Conservation (phyloP, 2,113 vertebrate genomes). For the Sigmodon hispidus region DNA sequence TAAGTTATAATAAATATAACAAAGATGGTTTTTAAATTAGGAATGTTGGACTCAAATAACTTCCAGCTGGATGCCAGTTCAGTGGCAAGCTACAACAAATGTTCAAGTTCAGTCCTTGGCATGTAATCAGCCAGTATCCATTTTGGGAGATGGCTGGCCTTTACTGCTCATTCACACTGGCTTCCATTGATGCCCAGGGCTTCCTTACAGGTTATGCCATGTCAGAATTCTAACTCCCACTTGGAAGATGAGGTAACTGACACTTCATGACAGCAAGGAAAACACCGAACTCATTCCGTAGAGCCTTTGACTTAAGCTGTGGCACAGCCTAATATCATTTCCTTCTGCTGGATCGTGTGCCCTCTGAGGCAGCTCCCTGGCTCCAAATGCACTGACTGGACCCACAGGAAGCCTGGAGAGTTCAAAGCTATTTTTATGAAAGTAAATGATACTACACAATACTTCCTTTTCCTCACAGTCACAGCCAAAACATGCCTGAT, state of each 20-base stretch:
- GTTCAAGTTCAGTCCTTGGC: background rate
- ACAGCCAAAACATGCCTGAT: constrained; percentile 11
- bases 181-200: background rate
- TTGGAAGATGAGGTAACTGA: background rate
- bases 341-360: fast-evolving
- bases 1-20: constrained; percentile 16
- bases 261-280: background rate
- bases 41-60: background rate
- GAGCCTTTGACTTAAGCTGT: background rate
- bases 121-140: background rate
- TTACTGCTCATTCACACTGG: background rate
- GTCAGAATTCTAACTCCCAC: background rate
- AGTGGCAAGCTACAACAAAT: background rate
- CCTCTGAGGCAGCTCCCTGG: background rate
- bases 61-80: background rate
- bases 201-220: background rate
- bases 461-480: constrained; percentile 51
- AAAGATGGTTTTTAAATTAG: constrained; percentile 9
- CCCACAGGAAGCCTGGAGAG: background rate
- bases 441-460: constrained; percentile 19
- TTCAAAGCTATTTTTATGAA: constrained; percentile 32
- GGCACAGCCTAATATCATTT: background rate
- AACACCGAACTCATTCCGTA: background rate
- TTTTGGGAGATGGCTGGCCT: background rate
- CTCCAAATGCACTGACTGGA: background rate